Percentiles rank a stretch among this genome's conserved stretches.
Conservation (phyloP, 2,888 invertebrate genomes). For the Tetanocera ferruginea region DNA sequence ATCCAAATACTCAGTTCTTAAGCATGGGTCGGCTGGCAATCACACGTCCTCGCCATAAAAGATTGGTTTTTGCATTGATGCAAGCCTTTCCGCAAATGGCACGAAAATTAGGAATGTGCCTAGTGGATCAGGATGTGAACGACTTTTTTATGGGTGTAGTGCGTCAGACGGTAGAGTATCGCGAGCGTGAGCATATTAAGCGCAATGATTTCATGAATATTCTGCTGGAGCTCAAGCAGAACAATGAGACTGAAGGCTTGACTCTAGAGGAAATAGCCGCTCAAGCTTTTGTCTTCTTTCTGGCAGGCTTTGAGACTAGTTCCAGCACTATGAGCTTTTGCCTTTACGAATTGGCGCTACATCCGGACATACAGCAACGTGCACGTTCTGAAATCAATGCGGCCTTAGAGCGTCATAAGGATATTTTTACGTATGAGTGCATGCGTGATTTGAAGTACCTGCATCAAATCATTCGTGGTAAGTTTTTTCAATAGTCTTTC, state of each 20-base stretch:
- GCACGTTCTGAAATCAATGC: constrained; percentile 56
- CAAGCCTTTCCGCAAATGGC: constrained; percentile 55
- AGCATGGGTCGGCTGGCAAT: constrained; percentile 58
- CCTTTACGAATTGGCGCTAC: constrained; percentile 57
- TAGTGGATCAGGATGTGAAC: constrained; percentile 54
- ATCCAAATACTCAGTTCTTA: constrained; percentile 67
- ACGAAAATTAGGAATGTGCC: constrained; percentile 53
- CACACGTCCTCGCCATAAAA: constrained; percentile 50
- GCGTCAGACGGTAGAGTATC: constrained; percentile 64
- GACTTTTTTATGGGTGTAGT: constrained; percentile 63
- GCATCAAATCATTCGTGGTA: constrained; percentile 58
- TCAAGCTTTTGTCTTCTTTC: constrained; percentile 73
- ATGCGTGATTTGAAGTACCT: constrained; percentile 58
- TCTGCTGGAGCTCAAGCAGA: constrained; percentile 70
- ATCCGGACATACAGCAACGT: constrained; percentile 58
- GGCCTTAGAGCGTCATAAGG: constrained; percentile 52
- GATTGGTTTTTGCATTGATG: constrained; percentile 49
- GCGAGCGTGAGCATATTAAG: constrained; percentile 63
- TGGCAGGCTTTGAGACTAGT: constrained; percentile 73
- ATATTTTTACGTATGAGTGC: constrained; percentile 57
- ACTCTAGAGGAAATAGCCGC: constrained; percentile 71
- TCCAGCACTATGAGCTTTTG: constrained; percentile 70
- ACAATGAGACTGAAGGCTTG: constrained; percentile 55
- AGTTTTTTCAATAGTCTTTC: too few relatives aligned
- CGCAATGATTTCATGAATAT: constrained; percentile 72